phyloP scores from a whole-genome alignment of 2,113 vertebrate species.

The Tragelaphus scriptus region DNA sequence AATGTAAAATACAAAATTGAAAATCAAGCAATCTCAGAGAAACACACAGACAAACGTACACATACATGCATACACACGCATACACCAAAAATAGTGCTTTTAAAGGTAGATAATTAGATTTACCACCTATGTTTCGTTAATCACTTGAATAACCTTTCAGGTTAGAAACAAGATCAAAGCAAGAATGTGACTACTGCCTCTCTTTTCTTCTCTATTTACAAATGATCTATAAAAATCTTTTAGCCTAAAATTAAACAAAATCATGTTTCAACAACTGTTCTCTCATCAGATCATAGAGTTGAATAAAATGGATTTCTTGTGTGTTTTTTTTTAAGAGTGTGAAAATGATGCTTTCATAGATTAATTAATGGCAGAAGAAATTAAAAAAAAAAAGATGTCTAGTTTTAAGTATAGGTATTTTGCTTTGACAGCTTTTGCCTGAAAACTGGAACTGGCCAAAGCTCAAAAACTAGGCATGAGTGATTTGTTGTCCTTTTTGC shows the following conservation, averaged over 20 bases:
- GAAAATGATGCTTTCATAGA: slow-evolving; percentile 39
- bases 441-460: slow-evolving; percentile 22
- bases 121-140: background rate
- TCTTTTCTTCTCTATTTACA: background rate
- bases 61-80: background rate
- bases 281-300: background rate
- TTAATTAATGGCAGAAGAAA: slow-evolving; percentile 48
- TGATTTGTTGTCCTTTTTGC: slow-evolving; percentile 11
- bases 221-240: background rate
- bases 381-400: slow-evolving; percentile 37
- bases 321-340: background rate
- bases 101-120: background rate
- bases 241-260: background rate
- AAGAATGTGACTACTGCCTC: background rate
- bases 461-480: background rate
- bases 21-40: slow-evolving; percentile 31
- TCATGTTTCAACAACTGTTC: background rate
- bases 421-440: slow-evolving; percentile 64
- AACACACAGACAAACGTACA: background rate
- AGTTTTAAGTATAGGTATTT: slow-evolving; percentile 47
- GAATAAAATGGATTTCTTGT: slow-evolving; percentile 8
- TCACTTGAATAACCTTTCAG: background rate
- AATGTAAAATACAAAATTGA: slow-evolving; percentile 59
- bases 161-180: slow-evolving; percentile 3
- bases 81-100: background rate